Evolutionary conservation across 2,888 invertebrate genomes (phyloP), one percentile per base, ranked within the genome.

Genomic region (Phanerotoma sp.): DNA sequence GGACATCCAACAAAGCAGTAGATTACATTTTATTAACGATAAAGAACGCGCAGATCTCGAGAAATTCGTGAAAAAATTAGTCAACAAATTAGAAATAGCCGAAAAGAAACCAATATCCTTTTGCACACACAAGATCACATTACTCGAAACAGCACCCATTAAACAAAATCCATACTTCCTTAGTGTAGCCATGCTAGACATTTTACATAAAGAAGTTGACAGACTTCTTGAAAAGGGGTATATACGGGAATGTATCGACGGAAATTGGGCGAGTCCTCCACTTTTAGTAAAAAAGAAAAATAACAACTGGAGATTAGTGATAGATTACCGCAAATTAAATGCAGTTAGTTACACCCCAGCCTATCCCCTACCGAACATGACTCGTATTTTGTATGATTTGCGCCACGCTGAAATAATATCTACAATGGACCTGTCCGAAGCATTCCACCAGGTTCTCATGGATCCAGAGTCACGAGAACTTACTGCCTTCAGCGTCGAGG

Each of bases 331-430:
- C 1, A 38, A 47, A 7, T 45, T 61, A 6, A 61, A 61, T 35
- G 15, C 35, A 7, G 28, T 52, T n/a, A 51, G 56, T 1, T 51
- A 50, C 5, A 59, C 60, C 28, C 48, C 59, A 6, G 61, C 58
- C 1, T 62, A 63, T 30, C 63, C 59, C 0, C 15, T 62, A 1
- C 60, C 55, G 2, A 18, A 46, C n/a, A 60, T 61, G 47, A 40
- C 35, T 5, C 40, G 48, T 1, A 57, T 61, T 3, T 22, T 63
- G 2, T 52, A 51, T 0, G 30, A 55, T 37, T 48, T 63, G 1
- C 35, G 51, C 16, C n/a, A 40, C 6, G 62, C 56, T 2, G 50
- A 53, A 38, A 51, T 57, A 7, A 62, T 65, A n/a, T 62, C 62
- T 0, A 62, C 54, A 0, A 16, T 66, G 1, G 62, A 66, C 20